phyloP scores from a whole-genome alignment of 2,797 vertebrate genomes.

The Trachurus trachurus region DNA sequence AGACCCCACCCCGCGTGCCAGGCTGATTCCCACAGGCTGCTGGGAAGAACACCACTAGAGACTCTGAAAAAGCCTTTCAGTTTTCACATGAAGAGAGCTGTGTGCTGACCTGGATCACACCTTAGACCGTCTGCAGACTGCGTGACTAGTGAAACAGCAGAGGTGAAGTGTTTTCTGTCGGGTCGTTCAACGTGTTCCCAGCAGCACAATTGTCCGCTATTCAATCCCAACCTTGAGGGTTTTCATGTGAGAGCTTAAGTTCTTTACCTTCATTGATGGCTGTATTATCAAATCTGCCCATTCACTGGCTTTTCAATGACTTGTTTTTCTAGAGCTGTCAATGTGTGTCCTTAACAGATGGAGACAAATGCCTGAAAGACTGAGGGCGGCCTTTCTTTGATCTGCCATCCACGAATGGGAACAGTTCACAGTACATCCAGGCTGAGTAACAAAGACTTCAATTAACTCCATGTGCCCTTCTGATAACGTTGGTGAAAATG shows the following conservation, averaged over 20 bases:
- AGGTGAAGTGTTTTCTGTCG: slow-evolving; percentile 7
- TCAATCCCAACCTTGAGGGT: background rate
- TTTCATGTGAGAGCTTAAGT: background rate
- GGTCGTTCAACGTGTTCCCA: slow-evolving; percentile 3
- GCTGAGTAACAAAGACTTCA: slow-evolving; percentile 2
- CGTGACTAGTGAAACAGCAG: slow-evolving; percentile 18
- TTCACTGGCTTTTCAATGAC: slow-evolving; percentile 3
- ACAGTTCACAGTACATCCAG: background rate
- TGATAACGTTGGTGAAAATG: slow-evolving; percentile 11
- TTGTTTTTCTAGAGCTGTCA: background rate
- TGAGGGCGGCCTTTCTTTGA: slow-evolving; percentile 19
- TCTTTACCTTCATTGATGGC: slow-evolving; percentile 2
- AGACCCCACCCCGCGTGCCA: slow-evolving; percentile 3
- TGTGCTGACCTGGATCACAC: slow-evolving; percentile 9
- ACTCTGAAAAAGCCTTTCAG: slow-evolving; percentile 22
- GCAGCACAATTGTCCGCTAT: slow-evolving; percentile 5
- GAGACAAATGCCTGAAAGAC: slow-evolving; percentile 16
- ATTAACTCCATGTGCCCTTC: slow-evolving; percentile 22
- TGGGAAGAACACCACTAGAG: slow-evolving; percentile 21
- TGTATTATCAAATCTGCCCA: background rate
- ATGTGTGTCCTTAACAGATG: background rate
- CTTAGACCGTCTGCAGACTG: background rate
- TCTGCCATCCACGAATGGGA: background rate
- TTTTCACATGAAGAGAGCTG: slow-evolving; percentile 5
- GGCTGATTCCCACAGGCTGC: slow-evolving; percentile 35